Evolutionary conservation across 1,140 invertebrate genomes (phyloP).

Genomic region (Drosophila azteca): DNA sequence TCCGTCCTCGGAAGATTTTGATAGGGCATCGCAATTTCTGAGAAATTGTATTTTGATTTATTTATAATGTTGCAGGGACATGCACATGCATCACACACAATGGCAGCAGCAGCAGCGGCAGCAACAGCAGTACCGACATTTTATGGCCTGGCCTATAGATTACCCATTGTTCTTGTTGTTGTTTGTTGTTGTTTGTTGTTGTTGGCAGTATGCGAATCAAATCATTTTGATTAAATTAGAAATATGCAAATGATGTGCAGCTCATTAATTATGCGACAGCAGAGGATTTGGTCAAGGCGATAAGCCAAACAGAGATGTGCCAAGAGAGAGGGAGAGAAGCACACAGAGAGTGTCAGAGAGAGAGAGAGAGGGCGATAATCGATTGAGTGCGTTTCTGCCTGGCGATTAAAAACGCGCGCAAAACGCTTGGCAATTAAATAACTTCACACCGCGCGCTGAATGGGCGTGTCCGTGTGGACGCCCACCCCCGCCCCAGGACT

Average conservation of each 20-base stretch:
- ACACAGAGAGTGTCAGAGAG: conserved; percentile 9
- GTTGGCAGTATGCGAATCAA: conserved; percentile 46
- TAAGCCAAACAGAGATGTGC: conserved; percentile 12
- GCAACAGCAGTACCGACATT: conserved; percentile 14
- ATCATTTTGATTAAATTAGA: conserved; percentile 82
- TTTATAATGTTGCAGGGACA: conserved; percentile 83
- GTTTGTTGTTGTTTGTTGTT: conserved; percentile 30
- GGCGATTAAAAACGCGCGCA: conserved; percentile 30
- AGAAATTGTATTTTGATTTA: conserved; percentile 84
- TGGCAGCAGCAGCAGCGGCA: conserved; percentile 18
- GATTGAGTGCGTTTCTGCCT: conserved; percentile 24
- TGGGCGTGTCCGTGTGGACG: conserved; percentile 55
- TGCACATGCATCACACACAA: conserved; percentile 64
- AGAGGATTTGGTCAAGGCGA: conserved; percentile 53
- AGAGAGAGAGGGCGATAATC: not conserved
- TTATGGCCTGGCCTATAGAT: conserved; percentile 17
- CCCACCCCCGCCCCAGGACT: conserved; percentile 49
- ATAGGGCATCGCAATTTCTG: conserved; percentile 83
- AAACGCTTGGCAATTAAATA: conserved; percentile 73
- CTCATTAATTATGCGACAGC: conserved; percentile 71
- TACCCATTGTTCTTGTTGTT: conserved; percentile 32
- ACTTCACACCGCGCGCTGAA: conserved; percentile 67
- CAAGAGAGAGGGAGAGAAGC: not conserved
- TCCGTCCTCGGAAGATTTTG: conserved; percentile 60
- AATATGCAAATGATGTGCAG: conserved; percentile 77